Base-by-base conservation (phyloP, 2,797 vertebrate species). In the Phaenicophaeus curvirostris region DNA sequence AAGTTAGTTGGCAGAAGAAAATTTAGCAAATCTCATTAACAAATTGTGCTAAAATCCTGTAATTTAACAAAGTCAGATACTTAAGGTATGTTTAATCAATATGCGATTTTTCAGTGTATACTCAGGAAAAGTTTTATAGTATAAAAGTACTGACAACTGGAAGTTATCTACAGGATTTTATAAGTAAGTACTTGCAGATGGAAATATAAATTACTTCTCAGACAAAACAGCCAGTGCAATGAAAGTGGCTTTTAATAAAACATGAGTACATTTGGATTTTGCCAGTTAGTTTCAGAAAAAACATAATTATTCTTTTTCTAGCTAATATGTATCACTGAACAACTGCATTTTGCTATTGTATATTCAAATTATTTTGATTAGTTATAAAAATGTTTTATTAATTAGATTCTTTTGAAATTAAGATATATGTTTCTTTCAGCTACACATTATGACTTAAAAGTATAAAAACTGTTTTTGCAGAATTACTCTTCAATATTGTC, bases 231-330 rank as follows among this genome's bases (percentile, higher is more conserved):
- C 71, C 92, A 94, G 81, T 89, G 95, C 95, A 96, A 95, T 95
- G 96, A 97, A 97, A 98, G 90, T 95, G 93, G 95, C 80, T 96
- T 97, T 97, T 97, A 98, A 97, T 97, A 97, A 98, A 97, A 97
- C 96, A 97, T 95, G 96, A 97, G 86, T 42, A 90, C 81, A 90
- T 91, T 96, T 96, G 92, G 59, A 33, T 96, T 96, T 97, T 97
- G 94, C 96, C 94, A 96, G 95, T 96, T 97, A 93, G 91, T 93
- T 97, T 96, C 69, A 94, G 94, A 94, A 97, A 95, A 96, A 92
- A 51, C 58, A 85, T 90, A 96, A 97, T 97, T 95, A 93, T 94
- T 96, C 88, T 95, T 96, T 96, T 96, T 94, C 85, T 85, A 96
- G 95, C 69, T 95, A 94, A 97, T 95, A 92, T 63, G 95, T 74